These are phyloP conservation scores for Etheostoma cragini DNA, from an alignment of 2,113 vertebrate genomes.

Conservation along the genomic window DNA sequence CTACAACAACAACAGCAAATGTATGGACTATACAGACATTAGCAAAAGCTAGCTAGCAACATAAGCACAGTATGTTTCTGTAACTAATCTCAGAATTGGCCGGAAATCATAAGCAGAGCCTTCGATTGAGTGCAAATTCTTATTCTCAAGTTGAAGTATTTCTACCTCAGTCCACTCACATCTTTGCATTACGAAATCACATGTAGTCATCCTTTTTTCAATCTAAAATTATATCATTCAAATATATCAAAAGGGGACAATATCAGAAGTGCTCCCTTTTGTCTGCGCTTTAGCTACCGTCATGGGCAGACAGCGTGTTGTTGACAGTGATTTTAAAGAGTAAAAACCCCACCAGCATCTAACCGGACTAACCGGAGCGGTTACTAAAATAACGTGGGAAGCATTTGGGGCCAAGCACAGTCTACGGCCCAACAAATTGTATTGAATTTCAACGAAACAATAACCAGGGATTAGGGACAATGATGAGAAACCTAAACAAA, in stretches of 20 bases:
- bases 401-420: neutral
- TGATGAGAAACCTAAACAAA: slow-evolving; percentile 2
- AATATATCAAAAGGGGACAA: neutral
- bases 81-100: too few species aligned
- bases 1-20: neutral
- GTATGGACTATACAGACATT: neutral
- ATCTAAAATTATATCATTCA: neutral
- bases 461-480: slow-evolving; percentile 3
- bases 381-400: neutral
- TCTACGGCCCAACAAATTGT: neutral
- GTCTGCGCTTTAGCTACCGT: neutral
- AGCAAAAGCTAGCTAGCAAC: neutral
- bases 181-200: neutral
- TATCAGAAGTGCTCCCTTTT: neutral
- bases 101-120: too few species aligned
- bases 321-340: neutral
- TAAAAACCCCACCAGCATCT: neutral
- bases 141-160: neutral
- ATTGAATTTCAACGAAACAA: slow-evolving; percentile 9
- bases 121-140: too few species aligned
- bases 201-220: neutral
- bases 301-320: neutral
- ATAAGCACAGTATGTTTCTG: neutral
- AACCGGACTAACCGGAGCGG: neutral
- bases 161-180: neutral